Base-by-base conservation (phyloP, 35 echinoderm and acorn worm genomes). In the Acanthaster planci region DNA sequence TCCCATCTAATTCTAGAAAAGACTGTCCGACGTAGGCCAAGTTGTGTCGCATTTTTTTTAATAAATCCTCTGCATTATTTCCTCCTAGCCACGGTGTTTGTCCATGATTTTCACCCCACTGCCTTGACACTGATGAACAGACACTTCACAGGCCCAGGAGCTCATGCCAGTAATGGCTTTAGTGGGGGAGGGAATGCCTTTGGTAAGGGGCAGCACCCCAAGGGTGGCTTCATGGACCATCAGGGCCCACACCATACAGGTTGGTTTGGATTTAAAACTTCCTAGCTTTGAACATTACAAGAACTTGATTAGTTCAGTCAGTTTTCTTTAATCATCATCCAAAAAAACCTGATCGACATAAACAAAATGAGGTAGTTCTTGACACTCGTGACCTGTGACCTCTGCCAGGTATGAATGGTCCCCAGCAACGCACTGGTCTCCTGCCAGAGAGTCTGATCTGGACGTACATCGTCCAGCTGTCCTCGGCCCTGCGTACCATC, bases 381-480 rank as follows among this genome's bases (percentile, higher is more conserved):
- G 39, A 52, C 31, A 80, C 8, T 38, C 37, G 36, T 79, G 34
- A 40, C n/a, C 47, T 40, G 15, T 80, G 32, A 23, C 31, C 21
- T 10, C 18, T 17, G 14, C 77, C 77, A 89, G 96, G 89, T 38
- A 77, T 91, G 32, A 99, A 99, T 82, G 92, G 96, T 30, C 96
- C 92, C 6, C 57, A 89, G 39, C 81, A 87, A 44, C 57, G 78
- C 19, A 59, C 88, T 19, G 83, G 89, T 47, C 86, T 99, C 18
- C 89, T 99, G 36, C 95, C 96, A n/a, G 96, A 99, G 89, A 87
- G 89, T 60, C 38, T 99, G 5, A 91, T 99, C 53, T 99, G 96
- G 96, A 99, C 92, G 5, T 99, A 99, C 82, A 83, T 99, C 10
- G 89, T 99, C 38, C 96, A 99, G 76, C 89, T 99, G 31, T 94